Percentiles rank a stretch among this genome's conserved stretches.
These are phyloP conservation scores for Danionella dracula DNA, from an alignment of 2,797 vertebrate genomes.

Conservation along the genomic window DNA sequence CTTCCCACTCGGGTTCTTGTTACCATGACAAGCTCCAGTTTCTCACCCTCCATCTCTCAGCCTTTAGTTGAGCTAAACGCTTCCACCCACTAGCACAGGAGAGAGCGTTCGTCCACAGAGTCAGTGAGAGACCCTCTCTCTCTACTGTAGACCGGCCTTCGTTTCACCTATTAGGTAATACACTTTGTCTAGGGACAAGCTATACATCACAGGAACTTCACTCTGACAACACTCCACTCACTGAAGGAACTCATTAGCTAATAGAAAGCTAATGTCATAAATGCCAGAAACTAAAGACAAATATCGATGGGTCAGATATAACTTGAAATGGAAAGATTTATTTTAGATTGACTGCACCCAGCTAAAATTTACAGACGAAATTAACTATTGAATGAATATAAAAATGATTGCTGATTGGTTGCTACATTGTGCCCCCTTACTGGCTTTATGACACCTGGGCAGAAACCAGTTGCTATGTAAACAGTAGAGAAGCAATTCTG, in stretches of 20 bases:
- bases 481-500: no score
- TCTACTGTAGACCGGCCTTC: constrained; percentile 39
- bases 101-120: background rate
- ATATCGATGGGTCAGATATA: no score
- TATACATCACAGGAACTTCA: constrained; percentile 14
- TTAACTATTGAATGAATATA: no score
- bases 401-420: no score
- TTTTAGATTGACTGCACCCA: no score
- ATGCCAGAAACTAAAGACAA: no score
- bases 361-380: no score
- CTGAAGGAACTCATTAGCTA: constrained; percentile 56
- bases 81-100: constrained; percentile 37
- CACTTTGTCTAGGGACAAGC: background rate
- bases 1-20: constrained; percentile 24
- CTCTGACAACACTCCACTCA: constrained; percentile 50
- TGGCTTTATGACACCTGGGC: no score
- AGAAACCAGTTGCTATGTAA: no score
- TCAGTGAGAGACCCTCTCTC: background rate
- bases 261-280: constrained; percentile 53
- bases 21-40: constrained; percentile 31
- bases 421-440: no score
- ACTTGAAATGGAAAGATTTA: no score
- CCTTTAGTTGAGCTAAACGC: constrained; percentile 15
- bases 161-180: constrained; percentile 43
- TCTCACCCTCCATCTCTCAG: constrained; percentile 16